Conservation (phyloP, 2,888 invertebrate species). For the Ormia ochracea region DNA sequence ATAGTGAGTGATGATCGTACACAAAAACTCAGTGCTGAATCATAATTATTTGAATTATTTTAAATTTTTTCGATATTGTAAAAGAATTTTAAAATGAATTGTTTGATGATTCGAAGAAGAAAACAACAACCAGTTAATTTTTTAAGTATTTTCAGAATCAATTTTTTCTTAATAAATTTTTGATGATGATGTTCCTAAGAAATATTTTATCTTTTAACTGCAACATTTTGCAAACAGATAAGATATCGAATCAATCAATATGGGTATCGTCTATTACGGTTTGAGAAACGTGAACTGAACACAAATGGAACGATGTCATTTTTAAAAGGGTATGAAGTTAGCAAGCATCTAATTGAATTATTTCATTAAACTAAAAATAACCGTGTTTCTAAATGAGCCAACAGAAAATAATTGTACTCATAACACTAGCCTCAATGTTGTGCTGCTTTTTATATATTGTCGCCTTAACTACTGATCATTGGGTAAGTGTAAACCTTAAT, state of each 20-base stretch:
- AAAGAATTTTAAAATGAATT: too few relatives aligned
- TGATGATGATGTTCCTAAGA: constrained; percentile 19
- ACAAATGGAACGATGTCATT: constrained; percentile 20
- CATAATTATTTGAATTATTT: too few relatives aligned
- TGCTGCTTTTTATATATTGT: constrained; percentile 63
- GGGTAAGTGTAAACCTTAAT: constrained; percentile 61
- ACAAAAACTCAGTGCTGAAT: too few relatives aligned
- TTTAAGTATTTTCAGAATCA: too few relatives aligned
- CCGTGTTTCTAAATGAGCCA: constrained; percentile 52
- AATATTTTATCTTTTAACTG: constrained; percentile 40
- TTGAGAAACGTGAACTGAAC: not conserved
- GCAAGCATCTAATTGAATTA: not conserved
- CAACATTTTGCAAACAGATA: constrained; percentile 42
- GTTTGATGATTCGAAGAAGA: too few relatives aligned
- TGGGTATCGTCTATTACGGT: not conserved
- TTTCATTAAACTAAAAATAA: not conserved
- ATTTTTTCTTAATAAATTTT: not conserved
- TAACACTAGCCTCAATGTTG: constrained; percentile 62
- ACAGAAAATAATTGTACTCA: constrained; percentile 63
- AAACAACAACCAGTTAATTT: too few relatives aligned
- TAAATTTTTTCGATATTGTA: too few relatives aligned
- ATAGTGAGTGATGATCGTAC: too few relatives aligned
- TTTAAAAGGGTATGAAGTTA: not conserved
- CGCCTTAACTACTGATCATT: constrained; percentile 65
- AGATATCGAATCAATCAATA: constrained; percentile 51